Evolutionary conservation across 2,888 invertebrate species (phyloP), one percentile per base, ranked within the genome.

Genomic region (Adela reaumurella): DNA sequence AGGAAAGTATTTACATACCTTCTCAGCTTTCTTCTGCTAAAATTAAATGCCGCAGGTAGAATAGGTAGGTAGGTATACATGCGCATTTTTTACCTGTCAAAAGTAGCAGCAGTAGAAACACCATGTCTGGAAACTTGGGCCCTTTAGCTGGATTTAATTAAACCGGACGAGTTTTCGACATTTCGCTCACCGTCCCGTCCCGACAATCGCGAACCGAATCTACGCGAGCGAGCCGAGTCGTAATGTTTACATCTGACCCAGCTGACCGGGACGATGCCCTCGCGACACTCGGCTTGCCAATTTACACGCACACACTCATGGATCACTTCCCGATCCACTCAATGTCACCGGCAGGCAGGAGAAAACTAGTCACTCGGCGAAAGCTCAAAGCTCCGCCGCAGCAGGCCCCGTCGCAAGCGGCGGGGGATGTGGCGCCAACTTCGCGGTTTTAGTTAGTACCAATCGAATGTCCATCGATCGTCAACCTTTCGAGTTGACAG

Each of bases 281-380:
- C 46, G 19, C 45, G 64, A 63, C 62, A 64, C 61, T 66, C 64
- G 63, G 62, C 65, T 68, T 64, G 74, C 74, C 68, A 74, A 77
- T 74, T 69, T 72, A 49, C 35, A 71, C 63, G 35, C 73, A 76
- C 73, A 74, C 76, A 77, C 77, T 73, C 74, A 70, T 74, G 69
- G 35, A 3, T 8, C 76, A 76, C 76, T 74, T 74, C 77, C 73
- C 74, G 70, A 68, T 69, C 73, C 68, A 74, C 71, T 73, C 74
- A 76, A 72, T 74, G 76, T 74, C 77, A 76, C 74, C 74, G 74
- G 68, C 72, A 72, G 76, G 72, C 66, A 68, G 64, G 68, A 68
- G 70, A 74, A 73, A 74, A 73, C 72, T 69, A 61, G 73, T 65
- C 67, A 68, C 70, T 64, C 58, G 62, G 67, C 67, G 72, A 72